Percentiles rank a stretch among this genome's conserved stretches.
phyloP scores from a whole-genome alignment of 2,113 vertebrate genomes.

The Barbus barbus region DNA sequence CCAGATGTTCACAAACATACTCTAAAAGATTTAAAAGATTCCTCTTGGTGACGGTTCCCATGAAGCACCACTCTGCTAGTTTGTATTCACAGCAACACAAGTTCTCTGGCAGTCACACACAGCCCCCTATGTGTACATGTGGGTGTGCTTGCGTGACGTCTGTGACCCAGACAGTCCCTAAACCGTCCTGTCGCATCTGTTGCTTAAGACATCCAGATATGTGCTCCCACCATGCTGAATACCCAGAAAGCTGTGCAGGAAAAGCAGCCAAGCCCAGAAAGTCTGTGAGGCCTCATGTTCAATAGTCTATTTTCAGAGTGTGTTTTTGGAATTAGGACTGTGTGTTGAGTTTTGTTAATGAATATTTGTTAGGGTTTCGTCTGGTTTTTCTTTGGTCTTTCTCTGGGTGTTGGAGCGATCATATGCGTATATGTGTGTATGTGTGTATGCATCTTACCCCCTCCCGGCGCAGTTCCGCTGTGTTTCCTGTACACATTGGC shows the following conservation, averaged over 20 bases:
- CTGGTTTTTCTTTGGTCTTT: background rate
- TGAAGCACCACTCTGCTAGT: background rate
- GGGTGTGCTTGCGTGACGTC: conserved; percentile 6
- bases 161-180: background rate
- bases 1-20: background rate
- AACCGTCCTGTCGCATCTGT: conserved; percentile 8
- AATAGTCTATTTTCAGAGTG: background rate
- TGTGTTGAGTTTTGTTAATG: background rate
- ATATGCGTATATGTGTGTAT: background rate
- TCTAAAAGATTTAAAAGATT: background rate
- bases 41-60: background rate
- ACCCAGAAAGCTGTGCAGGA: conserved; percentile 13
- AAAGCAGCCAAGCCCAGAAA: background rate
- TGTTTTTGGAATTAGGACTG: background rate
- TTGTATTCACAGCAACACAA: background rate
- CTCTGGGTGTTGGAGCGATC: background rate
- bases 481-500: conserved; percentile 63
- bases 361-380: background rate
- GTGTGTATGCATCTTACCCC: background rate
- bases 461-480: conserved; percentile 38
- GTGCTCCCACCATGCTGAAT: conserved; percentile 4
- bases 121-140: background rate
- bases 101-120: background rate
- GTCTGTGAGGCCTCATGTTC: no score
- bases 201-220: conserved; percentile 34